These are phyloP conservation scores for Fissipunctia ypsillon DNA, from an alignment of 2,888 invertebrate species.

Conservation along the genomic window DNA sequence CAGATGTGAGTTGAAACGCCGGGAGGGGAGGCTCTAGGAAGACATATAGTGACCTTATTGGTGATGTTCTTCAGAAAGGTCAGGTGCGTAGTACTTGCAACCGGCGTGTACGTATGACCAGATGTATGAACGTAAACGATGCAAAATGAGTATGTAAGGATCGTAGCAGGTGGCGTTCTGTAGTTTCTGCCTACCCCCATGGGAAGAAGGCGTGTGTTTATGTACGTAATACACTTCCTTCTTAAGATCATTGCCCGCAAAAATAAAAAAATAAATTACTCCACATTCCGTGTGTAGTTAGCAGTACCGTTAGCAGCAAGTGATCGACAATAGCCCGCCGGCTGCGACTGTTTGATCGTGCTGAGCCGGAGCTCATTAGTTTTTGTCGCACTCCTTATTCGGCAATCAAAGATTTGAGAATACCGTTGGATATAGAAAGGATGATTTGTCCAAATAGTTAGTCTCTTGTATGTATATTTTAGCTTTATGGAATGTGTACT, in stretches of 20 bases:
- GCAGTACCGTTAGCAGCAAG: slow-evolving; percentile 47
- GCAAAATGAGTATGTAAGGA: too few species aligned
- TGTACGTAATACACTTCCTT: too few species aligned
- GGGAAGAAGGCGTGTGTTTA: too few species aligned
- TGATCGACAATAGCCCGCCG: slow-evolving; percentile 38
- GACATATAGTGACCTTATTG: too few species aligned
- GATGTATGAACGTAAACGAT: too few species aligned
- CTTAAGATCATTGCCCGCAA: slow-evolving; percentile 49
- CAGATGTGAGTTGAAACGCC: too few species aligned
- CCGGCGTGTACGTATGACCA: too few species aligned
- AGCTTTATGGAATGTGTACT: background rate
- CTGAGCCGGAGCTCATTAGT: slow-evolving; percentile 37
- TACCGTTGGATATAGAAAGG: slow-evolving; percentile 42
- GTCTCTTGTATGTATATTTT: background rate
- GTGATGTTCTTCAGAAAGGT: too few species aligned
- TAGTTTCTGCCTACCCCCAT: too few species aligned
- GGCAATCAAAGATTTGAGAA: slow-evolving; percentile 30
- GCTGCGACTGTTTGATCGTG: slow-evolving; percentile 26
- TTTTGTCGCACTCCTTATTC: slow-evolving; percentile 45
- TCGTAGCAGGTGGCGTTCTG: too few species aligned
- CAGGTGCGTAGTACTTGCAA: too few species aligned
- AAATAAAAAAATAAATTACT: slow-evolving; percentile 44
- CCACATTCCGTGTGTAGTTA: slow-evolving; percentile 34
- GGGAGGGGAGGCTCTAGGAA: too few species aligned
- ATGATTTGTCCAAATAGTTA: background rate